Conservation (phyloP, 2,113 vertebrate species). For the Colius striatus region DNA sequence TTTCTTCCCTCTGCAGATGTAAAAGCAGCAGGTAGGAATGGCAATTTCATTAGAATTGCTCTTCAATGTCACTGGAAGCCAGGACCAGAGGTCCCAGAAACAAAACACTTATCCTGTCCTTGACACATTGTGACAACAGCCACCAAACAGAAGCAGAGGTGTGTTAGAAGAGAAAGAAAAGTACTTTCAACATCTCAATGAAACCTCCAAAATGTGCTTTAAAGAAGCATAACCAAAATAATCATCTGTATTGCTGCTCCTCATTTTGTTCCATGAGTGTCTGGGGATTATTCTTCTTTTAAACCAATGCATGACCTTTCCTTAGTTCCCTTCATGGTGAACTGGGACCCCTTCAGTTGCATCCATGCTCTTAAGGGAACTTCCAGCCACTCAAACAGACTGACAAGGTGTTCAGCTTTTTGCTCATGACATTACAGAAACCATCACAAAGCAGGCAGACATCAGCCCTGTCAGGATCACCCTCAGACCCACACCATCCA, state of each 20-base stretch:
- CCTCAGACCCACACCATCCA: not conserved
- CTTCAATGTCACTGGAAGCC: not conserved
- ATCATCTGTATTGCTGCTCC: not conserved
- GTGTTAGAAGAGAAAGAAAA: not conserved
- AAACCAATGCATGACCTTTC: not conserved
- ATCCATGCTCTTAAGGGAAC: not conserved
- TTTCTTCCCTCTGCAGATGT: not conserved
- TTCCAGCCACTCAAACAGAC: not conserved
- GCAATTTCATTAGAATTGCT: rapidly evolving
- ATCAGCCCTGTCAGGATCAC: not conserved
- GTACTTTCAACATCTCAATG: not conserved
- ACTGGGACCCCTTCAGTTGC: not conserved
- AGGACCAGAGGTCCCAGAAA: not conserved
- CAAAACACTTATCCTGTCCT: not conserved
- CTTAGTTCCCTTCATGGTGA: not conserved
- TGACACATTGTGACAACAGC: not conserved
- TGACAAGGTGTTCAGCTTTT: not conserved
- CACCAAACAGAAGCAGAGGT: not conserved
- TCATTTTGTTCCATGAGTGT: not conserved
- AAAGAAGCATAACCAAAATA: not conserved
- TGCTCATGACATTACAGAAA: not conserved
- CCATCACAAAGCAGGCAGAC: not conserved
- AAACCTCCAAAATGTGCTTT: not conserved
- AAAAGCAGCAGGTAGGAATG: not conserved
- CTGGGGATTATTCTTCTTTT: not conserved